A percentile compares a stretch with the other conserved stretches of the same genome.
Evolutionary conservation across 2,113 vertebrate species (phyloP).

Genomic region (Passer montanus): DNA sequence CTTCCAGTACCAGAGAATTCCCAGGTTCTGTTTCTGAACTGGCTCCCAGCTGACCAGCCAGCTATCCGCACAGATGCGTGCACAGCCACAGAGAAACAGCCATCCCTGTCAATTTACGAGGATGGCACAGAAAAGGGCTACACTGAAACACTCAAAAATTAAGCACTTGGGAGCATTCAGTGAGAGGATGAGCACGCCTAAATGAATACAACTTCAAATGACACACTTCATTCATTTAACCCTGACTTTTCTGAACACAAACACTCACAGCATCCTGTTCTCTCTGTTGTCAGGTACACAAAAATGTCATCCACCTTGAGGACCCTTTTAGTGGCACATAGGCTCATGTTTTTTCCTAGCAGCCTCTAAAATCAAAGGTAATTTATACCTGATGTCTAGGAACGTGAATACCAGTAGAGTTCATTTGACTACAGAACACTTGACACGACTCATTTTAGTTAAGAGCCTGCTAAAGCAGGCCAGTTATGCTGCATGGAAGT

Average conservation of each 20-base stretch:
- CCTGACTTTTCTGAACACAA: background rate
- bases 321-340: background rate
- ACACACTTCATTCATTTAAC: background rate
- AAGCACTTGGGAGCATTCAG: background rate
- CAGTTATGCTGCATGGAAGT: background rate
- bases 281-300: background rate
- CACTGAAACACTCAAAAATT: background rate
- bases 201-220: background rate
- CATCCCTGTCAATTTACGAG: background rate
- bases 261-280: background rate
- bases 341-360: background rate
- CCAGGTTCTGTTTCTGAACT: background rate
- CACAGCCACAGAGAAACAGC: background rate
- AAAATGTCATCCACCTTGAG: background rate
- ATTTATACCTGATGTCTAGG: background rate
- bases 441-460: fast-evolving
- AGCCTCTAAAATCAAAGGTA: background rate
- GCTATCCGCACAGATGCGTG: background rate
- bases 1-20: background rate
- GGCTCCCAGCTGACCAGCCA: background rate
- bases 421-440: background rate
- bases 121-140: background rate
- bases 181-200: background rate
- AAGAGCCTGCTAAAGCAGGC: background rate
- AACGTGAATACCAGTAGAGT: background rate